These are phyloP conservation scores for Lithobius niger DNA, from an alignment of 1,140 invertebrate species.

Conservation along the genomic window DNA sequence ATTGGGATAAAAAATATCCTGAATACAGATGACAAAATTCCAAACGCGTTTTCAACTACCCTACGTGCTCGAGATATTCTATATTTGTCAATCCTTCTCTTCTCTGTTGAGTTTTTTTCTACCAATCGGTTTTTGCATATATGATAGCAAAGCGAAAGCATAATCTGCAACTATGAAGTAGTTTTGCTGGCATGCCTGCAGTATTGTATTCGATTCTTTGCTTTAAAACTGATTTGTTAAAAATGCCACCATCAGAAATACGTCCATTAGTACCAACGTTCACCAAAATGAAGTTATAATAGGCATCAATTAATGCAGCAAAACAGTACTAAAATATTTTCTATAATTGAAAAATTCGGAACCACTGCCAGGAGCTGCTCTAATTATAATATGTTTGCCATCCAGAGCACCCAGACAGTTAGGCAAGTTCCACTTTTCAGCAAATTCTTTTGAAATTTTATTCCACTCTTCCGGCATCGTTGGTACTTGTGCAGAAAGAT, in stretches of 20 bases:
- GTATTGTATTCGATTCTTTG: neutral
- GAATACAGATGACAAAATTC: neutral
- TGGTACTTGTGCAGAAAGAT: too few relatives aligned
- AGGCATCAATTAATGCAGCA: neutral
- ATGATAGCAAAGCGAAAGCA: neutral
- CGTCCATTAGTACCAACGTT: neutral
- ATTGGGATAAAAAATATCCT: too few relatives aligned
- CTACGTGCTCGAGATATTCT: neutral
- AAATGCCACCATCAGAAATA: neutral
- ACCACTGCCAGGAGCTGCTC: slow-evolving; percentile 21
- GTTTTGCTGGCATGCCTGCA: neutral
- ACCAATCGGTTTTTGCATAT: neutral
- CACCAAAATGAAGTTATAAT: neutral
- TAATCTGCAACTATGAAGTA: neutral
- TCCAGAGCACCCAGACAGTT: slow-evolving; percentile 26
- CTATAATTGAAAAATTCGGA: slow-evolving; percentile 36
- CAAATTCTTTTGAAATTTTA: slow-evolving; percentile 21
- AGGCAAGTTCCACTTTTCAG: slow-evolving; percentile 25
- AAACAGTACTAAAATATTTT: neutral
- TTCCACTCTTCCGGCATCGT: slow-evolving; percentile 23
- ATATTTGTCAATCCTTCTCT: neutral
- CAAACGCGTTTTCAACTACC: neutral
- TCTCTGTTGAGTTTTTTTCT: neutral
- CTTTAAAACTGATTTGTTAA: neutral
- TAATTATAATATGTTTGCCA: slow-evolving; percentile 27